These are phyloP conservation scores for Sarcophaga subvicina DNA, from an alignment of 2,888 invertebrate species.

Conservation along the genomic window DNA sequence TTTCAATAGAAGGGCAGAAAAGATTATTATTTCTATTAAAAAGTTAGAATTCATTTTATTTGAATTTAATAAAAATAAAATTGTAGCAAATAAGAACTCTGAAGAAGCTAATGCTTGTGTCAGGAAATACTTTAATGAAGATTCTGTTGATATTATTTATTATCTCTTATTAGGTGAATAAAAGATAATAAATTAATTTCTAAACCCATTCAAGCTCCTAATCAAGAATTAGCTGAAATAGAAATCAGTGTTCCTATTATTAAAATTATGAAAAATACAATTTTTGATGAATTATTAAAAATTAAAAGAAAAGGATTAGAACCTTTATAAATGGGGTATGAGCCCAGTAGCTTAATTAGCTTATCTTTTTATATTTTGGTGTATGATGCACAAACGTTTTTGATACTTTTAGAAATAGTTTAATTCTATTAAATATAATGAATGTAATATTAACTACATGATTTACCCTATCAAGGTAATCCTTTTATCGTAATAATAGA, in stretches of 20 bases:
- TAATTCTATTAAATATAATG: conserved; percentile 84
- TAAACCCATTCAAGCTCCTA: conserved; percentile 84
- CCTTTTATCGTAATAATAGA: conserved; percentile 81
- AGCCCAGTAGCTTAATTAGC: conserved; percentile 83
- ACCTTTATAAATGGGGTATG: conserved; percentile 82
- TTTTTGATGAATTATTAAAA: conserved; percentile 82
- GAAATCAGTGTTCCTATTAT: conserved; percentile 82
- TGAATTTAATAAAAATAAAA: conserved; percentile 77
- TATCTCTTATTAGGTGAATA: conserved; percentile 84
- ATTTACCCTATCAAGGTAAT: conserved; percentile 86
- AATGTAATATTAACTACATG: conserved; percentile 79
- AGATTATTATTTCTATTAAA: conserved; percentile 78
- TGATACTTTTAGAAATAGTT: conserved; percentile 85
- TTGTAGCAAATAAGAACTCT: conserved; percentile 82
- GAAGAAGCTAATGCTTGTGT: conserved; percentile 84
- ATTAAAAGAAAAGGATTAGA: conserved; percentile 83
- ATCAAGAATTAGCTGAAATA: conserved; percentile 82
- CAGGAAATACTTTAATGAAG: conserved; percentile 85
- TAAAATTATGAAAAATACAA: conserved; percentile 83
- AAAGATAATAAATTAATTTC: conserved; percentile 86
- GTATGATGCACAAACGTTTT: conserved; percentile 85
- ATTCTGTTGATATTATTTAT: conserved; percentile 83
- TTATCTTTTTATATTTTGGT: conserved; percentile 85
- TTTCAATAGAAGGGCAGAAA: conserved; percentile 82
- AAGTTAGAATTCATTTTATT: conserved; percentile 75